Conservation (phyloP, 2,113 vertebrate species). For the Dipodomys stephensi region DNA sequence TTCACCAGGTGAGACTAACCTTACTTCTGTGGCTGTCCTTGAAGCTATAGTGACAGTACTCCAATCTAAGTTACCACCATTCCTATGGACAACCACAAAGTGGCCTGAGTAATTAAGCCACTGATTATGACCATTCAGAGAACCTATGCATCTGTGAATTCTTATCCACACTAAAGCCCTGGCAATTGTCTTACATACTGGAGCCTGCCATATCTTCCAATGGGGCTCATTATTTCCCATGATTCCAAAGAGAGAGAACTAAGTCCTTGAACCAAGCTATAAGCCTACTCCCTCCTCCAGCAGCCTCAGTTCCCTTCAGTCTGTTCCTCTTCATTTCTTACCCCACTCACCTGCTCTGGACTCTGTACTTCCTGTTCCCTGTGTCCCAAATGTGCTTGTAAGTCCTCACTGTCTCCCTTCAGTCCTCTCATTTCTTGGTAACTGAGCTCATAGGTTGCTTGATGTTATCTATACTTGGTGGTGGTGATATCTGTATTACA, state of each 20-base stretch:
- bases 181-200: background rate
- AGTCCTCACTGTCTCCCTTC: background rate
- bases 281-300: fast-evolving
- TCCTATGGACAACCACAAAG: fast-evolving
- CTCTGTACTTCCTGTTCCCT: background rate
- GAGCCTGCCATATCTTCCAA: fast-evolving
- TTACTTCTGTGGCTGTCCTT: fast-evolving
- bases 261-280: background rate
- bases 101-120: background rate
- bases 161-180: fast-evolving
- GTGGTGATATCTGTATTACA: too few species aligned
- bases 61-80: background rate
- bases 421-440: background rate
- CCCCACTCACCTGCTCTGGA: background rate
- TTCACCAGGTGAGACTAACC: background rate
- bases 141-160: background rate
- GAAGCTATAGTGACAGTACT: fast-evolving
- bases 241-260: background rate
- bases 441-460: background rate
- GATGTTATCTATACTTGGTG: background rate
- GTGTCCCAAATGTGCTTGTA: background rate
- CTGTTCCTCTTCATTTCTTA: background rate
- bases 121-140: background rate
- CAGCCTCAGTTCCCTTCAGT: fast-evolving
- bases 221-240: background rate